phyloP scores from a whole-genome alignment of 1,140 invertebrate genomes.

The Potamilus streckersoni region DNA sequence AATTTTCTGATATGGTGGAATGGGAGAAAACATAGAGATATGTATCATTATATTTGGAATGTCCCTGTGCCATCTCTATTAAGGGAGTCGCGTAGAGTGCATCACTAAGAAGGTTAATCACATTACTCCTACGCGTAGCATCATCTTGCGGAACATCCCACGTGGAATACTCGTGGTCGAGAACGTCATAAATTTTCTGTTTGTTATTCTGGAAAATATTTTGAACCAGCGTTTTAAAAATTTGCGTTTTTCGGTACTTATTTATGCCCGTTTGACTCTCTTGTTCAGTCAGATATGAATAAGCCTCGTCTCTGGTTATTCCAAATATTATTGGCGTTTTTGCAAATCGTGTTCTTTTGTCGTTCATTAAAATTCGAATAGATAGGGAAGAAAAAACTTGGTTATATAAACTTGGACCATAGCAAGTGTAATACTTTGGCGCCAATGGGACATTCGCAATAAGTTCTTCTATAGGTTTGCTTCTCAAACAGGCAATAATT shows the following conservation, averaged over 20 bases:
- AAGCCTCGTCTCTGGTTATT: conserved; percentile 90
- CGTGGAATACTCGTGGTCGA: conserved; percentile 90
- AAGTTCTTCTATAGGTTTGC: conserved; percentile 82
- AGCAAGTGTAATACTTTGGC: conserved; percentile 62
- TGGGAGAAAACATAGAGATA: conserved; percentile 69
- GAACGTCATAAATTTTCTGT: conserved; percentile 96
- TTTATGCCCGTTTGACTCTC: conserved; percentile 94
- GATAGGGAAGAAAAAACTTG: conserved; percentile 70
- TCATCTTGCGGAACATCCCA: conserved; percentile 49
- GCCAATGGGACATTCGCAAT: conserved; percentile 75
- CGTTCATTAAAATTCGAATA: conserved; percentile 69
- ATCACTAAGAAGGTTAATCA: conserved; percentile 92
- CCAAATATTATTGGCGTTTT: conserved; percentile 87
- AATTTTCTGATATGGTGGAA: conserved; percentile 88
- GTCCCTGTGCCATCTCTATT: conserved; percentile 90
- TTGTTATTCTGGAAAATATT: conserved; percentile 91
- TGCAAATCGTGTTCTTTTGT: conserved; percentile 40
- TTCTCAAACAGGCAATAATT: conserved; percentile 85
- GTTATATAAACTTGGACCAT: background rate
- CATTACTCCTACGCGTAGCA: conserved; percentile 89
- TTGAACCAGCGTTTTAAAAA: conserved; percentile 90
- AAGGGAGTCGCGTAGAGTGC: conserved; percentile 89
- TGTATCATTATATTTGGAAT: conserved; percentile 74
- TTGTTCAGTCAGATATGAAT: conserved; percentile 87
- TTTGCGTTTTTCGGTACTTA: conserved; percentile 87